Evolutionary conservation across 1,140 invertebrate species (phyloP), one percentile per base, ranked within the genome.

Genomic region (Telenomus remus): DNA sequence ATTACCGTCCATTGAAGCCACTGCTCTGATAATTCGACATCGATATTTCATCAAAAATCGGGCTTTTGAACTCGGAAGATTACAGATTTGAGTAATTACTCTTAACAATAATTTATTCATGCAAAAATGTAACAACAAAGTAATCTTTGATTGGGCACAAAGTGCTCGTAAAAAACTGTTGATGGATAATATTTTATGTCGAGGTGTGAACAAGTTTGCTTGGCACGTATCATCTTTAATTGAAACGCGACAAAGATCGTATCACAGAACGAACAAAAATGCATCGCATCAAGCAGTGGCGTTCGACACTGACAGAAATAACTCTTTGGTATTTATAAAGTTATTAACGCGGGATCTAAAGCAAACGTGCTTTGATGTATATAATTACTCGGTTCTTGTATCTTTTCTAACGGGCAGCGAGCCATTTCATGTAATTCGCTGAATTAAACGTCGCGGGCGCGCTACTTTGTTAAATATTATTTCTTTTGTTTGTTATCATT

Each of bases 131-230:
- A n/a, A n/a, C n/a, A n/a, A n/a, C n/a, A n/a, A n/a, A n/a, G n/a
- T n/a, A n/a, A n/a, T n/a, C n/a, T n/a, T n/a, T n/a, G n/a, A n/a
- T n/a, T n/a, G n/a, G n/a, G n/a, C n/a, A n/a, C n/a, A n/a, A n/a
- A n/a, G n/a, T n/a, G n/a, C n/a, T n/a, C n/a, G n/a, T n/a, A n/a
- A n/a, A n/a, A n/a, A n/a, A n/a, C n/a, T n/a, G n/a, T n/a, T n/a
- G n/a, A n/a, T n/a, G n/a, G n/a, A n/a, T n/a, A n/a, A n/a, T n/a
- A n/a, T n/a, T n/a, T n/a, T 53, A 57, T 65, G 73, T 50, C 51
- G 53, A 42, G 48, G 42, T 63, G 56, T 57, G 46, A 63, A 72
- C 63, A 63, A 63, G 50, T 66, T 72, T 49, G 75, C 54, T 50
- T 60, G 55, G 54, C 75, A 77, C 68, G 75, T 72, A 63, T 0